Conservation (phyloP, 2,888 invertebrate genomes). For the Cryptophagus acutangulus region DNA sequence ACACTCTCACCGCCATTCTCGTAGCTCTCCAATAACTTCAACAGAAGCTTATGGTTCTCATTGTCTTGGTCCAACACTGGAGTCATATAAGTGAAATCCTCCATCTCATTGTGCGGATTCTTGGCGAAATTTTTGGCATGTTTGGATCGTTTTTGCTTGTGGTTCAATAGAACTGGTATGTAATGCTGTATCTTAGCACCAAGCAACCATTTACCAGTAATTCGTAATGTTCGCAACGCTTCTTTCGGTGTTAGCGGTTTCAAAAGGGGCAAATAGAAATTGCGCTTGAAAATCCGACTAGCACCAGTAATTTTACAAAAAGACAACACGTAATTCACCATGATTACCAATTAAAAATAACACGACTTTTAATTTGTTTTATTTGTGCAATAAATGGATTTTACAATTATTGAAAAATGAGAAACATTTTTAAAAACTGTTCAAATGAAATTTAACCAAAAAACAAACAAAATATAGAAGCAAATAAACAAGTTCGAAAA, state of each 20-base stretch:
- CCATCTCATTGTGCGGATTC: slow-evolving; percentile 61
- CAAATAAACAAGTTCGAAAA: slow-evolving; percentile 6
- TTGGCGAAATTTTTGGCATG: slow-evolving; percentile 55
- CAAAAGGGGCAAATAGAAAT: slow-evolving; percentile 76
- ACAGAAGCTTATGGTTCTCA: slow-evolving; percentile 60
- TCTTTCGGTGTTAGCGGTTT: slow-evolving; percentile 79
- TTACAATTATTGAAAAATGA: slow-evolving; percentile 7
- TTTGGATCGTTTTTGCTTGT: slow-evolving; percentile 44
- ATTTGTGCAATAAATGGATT: neutral
- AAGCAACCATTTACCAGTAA: slow-evolving; percentile 71
- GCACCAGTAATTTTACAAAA: slow-evolving; percentile 81
- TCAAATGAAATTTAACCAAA: slow-evolving; percentile 6
- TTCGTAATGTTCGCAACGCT: slow-evolving; percentile 73
- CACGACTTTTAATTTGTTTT: slow-evolving; percentile 9
- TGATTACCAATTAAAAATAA: slow-evolving; percentile 16
- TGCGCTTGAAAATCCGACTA: slow-evolving; percentile 73
- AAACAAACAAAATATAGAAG: slow-evolving; percentile 4
- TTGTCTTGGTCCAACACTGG: slow-evolving; percentile 66
- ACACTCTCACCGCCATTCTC: slow-evolving; percentile 53
- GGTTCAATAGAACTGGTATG: slow-evolving; percentile 67
- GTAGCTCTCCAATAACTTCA: slow-evolving; percentile 59
- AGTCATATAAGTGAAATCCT: slow-evolving; percentile 70
- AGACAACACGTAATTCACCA: slow-evolving; percentile 47
- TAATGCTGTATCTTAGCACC: slow-evolving; percentile 74
- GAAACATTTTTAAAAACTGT: slow-evolving; percentile 2